Evolutionary conservation across 2,888 invertebrate genomes (phyloP), one percentile per base, ranked within the genome.

Genomic region (Himalopsyche tibetana): DNA sequence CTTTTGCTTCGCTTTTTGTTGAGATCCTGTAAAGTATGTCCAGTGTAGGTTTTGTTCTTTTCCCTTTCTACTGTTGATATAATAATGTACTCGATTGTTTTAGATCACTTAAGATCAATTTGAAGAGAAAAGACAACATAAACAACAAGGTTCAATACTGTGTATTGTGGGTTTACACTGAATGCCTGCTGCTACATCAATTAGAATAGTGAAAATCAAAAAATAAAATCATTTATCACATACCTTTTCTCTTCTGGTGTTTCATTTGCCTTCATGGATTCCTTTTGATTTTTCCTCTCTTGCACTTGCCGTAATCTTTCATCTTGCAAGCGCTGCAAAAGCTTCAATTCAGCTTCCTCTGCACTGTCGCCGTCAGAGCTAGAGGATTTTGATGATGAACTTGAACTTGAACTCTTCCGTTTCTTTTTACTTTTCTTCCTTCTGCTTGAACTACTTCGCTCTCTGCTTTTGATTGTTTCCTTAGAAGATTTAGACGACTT

Each of bases 201-300:
- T 28, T 28, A 28, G 2, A 1, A 28, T 28, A 28, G 28, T 28
- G 2, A 28, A 28, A 28, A 28, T 28, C 28, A 28, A 28, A 28
- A 28, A 28, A 28, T 28, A 28, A 28, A 28, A 55, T 56, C 11
- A n/a, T 40, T 38, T 56, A 40, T 36, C 69, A 4, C 17, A 69
- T 89, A 93, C 93, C 94, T 93, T 91, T 99, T 99, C 91, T 99
- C 98, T 91, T 99, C 99, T 0, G 99, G 97, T 0, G 99, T 99
- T 93, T 99, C 99, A 84, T 95, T 95, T 0, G 97, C 96, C 91
- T 99, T 99, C 90, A 95, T 90, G 84, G 95, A 90, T 89, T 97
- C 97, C 89, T 97, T 98, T 86, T 95, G 93, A 3, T 94, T 94
- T 87, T 94, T 94, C 84, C 94, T 94, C 81, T 96, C 95, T 45